phyloP scores from a whole-genome alignment of 2,797 vertebrate species.

The Notolepis coatsorum region DNA sequence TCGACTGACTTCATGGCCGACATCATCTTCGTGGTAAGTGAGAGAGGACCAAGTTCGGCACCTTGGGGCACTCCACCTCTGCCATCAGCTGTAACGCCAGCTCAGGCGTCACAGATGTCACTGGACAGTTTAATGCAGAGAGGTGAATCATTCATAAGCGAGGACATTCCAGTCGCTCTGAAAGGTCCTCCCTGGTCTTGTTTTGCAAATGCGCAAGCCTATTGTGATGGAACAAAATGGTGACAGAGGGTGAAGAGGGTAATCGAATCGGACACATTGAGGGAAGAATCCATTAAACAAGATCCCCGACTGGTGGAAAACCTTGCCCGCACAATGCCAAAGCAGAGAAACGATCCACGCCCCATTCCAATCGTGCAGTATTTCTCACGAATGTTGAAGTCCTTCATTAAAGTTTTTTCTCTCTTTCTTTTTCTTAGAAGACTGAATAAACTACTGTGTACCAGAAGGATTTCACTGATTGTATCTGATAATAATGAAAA shows the following conservation, averaged over 20 bases:
- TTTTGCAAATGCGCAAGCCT: slow-evolving; percentile 24
- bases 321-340: slow-evolving; percentile 24
- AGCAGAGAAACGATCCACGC: slow-evolving; percentile 15
- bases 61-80: slow-evolving; percentile 60
- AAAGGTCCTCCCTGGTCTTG: slow-evolving; percentile 29
- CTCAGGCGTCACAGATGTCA: slow-evolving; percentile 79
- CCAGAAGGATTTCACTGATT: slow-evolving; percentile 11
- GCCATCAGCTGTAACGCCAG: slow-evolving; percentile 47
- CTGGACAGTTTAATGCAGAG: slow-evolving; percentile 80
- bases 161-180: slow-evolving; percentile 40
- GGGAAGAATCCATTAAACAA: slow-evolving; percentile 32
- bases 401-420: slow-evolving; percentile 12
- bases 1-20: slow-evolving; percentile 38
- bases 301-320: slow-evolving; percentile 25
- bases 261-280: slow-evolving; percentile 34
- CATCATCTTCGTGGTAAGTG: slow-evolving; percentile 43
- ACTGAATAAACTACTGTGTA: too few relatives aligned
- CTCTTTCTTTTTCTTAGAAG: too few relatives aligned
- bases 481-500: slow-evolving; percentile 12
- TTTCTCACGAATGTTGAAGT: slow-evolving; percentile 7
- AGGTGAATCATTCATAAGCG: slow-evolving; percentile 76
- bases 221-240: slow-evolving; percentile 43
- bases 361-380: slow-evolving; percentile 9
- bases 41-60: slow-evolving; percentile 53
- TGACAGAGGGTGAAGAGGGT: slow-evolving; percentile 3